Evolutionary conservation across 2,113 vertebrate genomes (phyloP).

Genomic region (Mustela lutreola): DNA sequence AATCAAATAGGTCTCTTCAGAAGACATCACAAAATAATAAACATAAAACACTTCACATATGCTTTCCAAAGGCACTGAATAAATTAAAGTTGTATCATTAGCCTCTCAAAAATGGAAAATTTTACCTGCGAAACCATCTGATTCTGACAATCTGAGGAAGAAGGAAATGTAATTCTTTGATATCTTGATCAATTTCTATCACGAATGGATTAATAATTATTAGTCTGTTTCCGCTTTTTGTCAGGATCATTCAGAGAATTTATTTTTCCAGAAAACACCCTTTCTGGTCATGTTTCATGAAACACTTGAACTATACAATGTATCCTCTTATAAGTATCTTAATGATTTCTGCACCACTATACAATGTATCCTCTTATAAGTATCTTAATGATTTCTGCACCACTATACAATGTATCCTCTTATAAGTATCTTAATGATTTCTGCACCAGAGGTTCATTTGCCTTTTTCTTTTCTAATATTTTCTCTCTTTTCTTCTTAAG

Average conservation of each 20-base stretch:
- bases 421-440: not conserved
- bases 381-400: not conserved
- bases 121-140: not conserved
- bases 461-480: not conserved
- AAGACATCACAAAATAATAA: not conserved
- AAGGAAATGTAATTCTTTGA: not conserved
- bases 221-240: not conserved
- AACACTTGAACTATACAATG: not conserved
- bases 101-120: not conserved
- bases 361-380: not conserved
- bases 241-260: not conserved
- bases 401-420: not conserved
- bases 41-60: not conserved
- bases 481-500: constrained; percentile 27
- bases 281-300: not conserved
- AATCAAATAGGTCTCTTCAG: not conserved
- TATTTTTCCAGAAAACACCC: not conserved
- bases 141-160: not conserved
- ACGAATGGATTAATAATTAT: not conserved
- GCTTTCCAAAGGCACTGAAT: not conserved
- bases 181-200: not conserved
- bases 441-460: not conserved
- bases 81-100: not conserved
- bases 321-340: not conserved
- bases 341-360: not conserved